phyloP scores from a whole-genome alignment of 2,113 vertebrate genomes.

The Zeus faber region DNA sequence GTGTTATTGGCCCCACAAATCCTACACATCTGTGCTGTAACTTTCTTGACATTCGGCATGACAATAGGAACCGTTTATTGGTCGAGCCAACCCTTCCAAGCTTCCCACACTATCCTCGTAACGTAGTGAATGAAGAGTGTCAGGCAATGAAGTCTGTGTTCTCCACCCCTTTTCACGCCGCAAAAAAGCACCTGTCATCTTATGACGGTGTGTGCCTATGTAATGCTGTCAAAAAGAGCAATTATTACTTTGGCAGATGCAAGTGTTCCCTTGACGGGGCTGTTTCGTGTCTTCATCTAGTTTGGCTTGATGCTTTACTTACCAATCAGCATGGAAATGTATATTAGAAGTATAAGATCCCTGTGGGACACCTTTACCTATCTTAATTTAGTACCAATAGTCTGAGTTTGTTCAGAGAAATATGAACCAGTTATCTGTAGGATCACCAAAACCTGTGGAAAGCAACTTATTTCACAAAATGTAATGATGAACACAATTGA shows the following conservation, averaged over 20 bases:
- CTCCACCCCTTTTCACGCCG: slow-evolving; percentile 36
- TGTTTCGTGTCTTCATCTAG: slow-evolving; percentile 33
- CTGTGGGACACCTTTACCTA: no score
- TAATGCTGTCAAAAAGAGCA: slow-evolving; percentile 33
- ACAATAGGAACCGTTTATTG: slow-evolving; percentile 46
- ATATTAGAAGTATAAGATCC: no score
- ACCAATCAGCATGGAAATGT: slow-evolving; percentile 25
- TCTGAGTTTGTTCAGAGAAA: no score
- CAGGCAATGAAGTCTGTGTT: slow-evolving; percentile 24
- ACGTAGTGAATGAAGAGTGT: slow-evolving; percentile 40
- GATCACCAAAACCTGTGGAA: no score
- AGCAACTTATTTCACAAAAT: no score
- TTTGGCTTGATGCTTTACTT: slow-evolving; percentile 31
- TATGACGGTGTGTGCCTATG: slow-evolving; percentile 38
- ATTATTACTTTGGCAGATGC: slow-evolving; percentile 26
- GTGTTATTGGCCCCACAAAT: slow-evolving; percentile 34
- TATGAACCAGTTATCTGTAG: no score
- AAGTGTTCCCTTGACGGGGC: slow-evolving; percentile 29
- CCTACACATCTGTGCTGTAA: slow-evolving; percentile 49
- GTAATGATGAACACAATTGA: no score
- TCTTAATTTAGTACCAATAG: no score
- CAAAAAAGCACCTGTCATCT: slow-evolving; percentile 46
- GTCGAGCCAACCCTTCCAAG: slow-evolving; percentile 36
- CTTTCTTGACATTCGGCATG: slow-evolving; percentile 31
- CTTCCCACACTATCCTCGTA: slow-evolving; percentile 51